These are phyloP conservation scores for Nasonovia ribisnigri DNA, from an alignment of 2,888 invertebrate species.

Conservation along the genomic window DNA sequence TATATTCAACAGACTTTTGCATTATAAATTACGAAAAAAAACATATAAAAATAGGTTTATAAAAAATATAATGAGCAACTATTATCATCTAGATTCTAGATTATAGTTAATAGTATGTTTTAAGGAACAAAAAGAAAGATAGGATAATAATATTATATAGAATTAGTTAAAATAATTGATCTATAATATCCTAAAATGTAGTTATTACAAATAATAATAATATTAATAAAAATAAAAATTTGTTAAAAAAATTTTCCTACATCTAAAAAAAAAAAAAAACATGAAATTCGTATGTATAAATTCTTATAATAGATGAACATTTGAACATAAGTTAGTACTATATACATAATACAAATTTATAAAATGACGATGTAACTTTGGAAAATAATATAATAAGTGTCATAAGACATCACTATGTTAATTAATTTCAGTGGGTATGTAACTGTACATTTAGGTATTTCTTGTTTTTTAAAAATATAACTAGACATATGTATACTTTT, in stretches of 20 bases:
- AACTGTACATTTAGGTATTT: constrained; percentile 31
- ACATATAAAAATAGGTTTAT: too few species aligned
- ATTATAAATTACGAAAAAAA: background rate
- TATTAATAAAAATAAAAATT: constrained; percentile 34
- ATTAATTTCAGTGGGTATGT: background rate
- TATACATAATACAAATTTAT: constrained; percentile 27
- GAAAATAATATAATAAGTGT: constrained; percentile 10
- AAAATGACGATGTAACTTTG: constrained; percentile 6
- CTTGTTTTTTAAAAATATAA: constrained; percentile 1
- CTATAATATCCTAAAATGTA: constrained; percentile 57
- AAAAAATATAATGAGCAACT: background rate
- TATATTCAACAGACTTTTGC: background rate
- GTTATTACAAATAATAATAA: constrained; percentile 52
- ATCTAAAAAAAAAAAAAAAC: constrained; percentile 25
- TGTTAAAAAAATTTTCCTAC: constrained; percentile 27
- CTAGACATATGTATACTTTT: background rate
- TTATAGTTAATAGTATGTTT: background rate
- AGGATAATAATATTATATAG: background rate
- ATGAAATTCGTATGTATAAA: constrained; percentile 51
- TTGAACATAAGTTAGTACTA: constrained; percentile 35
- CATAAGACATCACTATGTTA: background rate
- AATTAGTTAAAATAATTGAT: constrained; percentile 48
- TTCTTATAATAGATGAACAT: constrained; percentile 49
- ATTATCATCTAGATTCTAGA: background rate
- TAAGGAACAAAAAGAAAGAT: background rate